Base-by-base conservation (phyloP, 2,113 vertebrate genomes). In the Naja naja region DNA sequence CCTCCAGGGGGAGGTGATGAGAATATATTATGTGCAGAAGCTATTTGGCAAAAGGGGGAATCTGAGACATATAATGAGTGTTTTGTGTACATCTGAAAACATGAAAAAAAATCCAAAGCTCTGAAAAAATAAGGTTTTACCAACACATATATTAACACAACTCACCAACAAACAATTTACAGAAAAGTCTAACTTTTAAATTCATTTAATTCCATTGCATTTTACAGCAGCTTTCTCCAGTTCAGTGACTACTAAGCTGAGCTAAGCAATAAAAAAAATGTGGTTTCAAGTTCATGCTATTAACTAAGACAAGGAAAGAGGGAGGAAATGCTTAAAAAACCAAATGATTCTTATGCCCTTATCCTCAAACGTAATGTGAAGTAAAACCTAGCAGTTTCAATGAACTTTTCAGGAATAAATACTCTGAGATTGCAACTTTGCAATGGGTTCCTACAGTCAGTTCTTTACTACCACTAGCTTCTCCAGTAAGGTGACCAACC, bases 231-330 rank as follows among this genome's bases (percentile, higher is more conserved):
- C 91, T 96, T 96, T 95, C 94, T 93, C 88, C 90, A 95, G 60
- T 94, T 92, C 94, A 92, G 69, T 94, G 89, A 56, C 90, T 94
- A 95, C 94, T 43, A 3, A 95, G 81, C 93, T 95, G 91, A 97
- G 81, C 58, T 95, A 94, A 97, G 90, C 69, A 74, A 54, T 87
- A 92, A 81, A 95, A 47, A 52, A 49, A 89, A 49, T 52, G 2
- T 58, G 64, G 52, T 39, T 91, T 86, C 89, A 94, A 56, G n/a
- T 96, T 96, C 94, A 94, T 55, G 18, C n/a, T 87, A 89, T 96
- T 96, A 97, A 95, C 54, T 22, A 94, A 16, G 20, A 81, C 85
- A 93, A 90, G 34, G 94, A 34, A 16, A 92, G 93, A 18, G 74
- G 11, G 89, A 96, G 88, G 8, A 92, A 18, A 30, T 88, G 89